Evolutionary conservation across 2,113 vertebrate genomes (phyloP), one percentile per base, ranked within the genome.

Genomic region (Gymnarchus niloticus): DNA sequence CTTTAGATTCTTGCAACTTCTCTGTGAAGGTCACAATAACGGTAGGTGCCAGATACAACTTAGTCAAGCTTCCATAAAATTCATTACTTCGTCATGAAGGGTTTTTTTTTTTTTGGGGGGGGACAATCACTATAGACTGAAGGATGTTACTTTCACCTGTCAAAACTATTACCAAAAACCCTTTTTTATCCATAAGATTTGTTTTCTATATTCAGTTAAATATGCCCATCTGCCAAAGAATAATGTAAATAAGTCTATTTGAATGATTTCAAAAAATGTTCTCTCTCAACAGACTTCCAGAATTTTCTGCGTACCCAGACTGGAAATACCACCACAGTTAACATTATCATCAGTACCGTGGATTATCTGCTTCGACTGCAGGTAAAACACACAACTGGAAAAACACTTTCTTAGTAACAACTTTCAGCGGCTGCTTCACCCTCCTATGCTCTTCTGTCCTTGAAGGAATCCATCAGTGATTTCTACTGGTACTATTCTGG

Each of bases 401-500:
- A 84, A 9, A 77, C 21, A 1, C 52, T 37, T 80, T 82, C 25
- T 52, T 12, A 44, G 69, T 25, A 0, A 2, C 76, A 56, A 23
- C 5, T 4, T 2, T 9, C 48, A 33, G 54, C 78, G 44, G 54
- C 46, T 21, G 57, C 49, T 81, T 19, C 33, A 59, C 37, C 48
- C 14, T 25, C 44, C 4, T 5, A 19, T 76, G 23, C 0, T 59
- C 85, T 44, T 88, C 87, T 89, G 76, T 91, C 80, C 86, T 89
- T 87, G 41, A 49, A 99, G 98, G 98, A 99, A 91, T 99, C 98
- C 61, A 99, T 99, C 93, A 99, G 98, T 91, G 98, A 99, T 91
- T 99, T 99, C 93, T 99, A 99, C 90, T 99, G 98, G 98, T 99
- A 99, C 92, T 99, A 99, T 90, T 99, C 98, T 87, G 98, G 98